Evolutionary conservation across 2,888 invertebrate genomes (phyloP).

Genomic region (Serrognathus titanus): DNA sequence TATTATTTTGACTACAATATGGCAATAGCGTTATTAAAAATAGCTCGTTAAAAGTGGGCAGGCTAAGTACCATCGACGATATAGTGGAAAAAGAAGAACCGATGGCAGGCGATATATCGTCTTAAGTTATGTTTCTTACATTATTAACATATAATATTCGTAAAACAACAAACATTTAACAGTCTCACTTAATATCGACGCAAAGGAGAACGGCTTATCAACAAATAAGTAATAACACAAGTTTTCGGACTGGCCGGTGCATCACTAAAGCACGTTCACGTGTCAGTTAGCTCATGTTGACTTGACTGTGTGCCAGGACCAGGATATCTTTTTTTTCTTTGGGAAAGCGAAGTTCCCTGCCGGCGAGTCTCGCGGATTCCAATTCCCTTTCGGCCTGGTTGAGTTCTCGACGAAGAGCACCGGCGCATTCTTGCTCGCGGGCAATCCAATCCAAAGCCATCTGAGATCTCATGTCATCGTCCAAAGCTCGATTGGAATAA

Average conservation of each 20-base stretch:
- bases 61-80: constrained; percentile 19
- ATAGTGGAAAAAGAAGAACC: constrained; percentile 4
- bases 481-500: constrained; percentile 86
- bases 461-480: constrained; percentile 93
- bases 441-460: constrained; percentile 97
- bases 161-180: constrained; percentile 27
- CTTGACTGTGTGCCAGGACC: constrained; percentile 82
- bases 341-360: constrained; percentile 87
- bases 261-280: constrained; percentile 27
- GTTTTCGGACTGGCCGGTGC: constrained; percentile 29
- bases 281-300: constrained; percentile 51
- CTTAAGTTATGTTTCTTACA: constrained; percentile 10
- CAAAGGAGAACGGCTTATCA: neutral
- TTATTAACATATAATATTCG: constrained; percentile 21
- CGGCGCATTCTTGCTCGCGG: constrained; percentile 68
- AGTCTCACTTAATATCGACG: constrained; percentile 27
- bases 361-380: constrained; percentile 80
- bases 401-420: constrained; percentile 77
- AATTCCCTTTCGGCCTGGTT: constrained; percentile 83
- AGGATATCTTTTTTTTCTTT: constrained; percentile 95
- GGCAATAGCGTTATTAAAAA: constrained; percentile 22
- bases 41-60: constrained; percentile 18
- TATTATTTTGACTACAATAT: constrained; percentile 25
- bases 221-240: constrained; percentile 6
- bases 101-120: constrained; percentile 20